phyloP scores from a whole-genome alignment of 2,888 invertebrate genomes.

The Ennomos erosarius region DNA sequence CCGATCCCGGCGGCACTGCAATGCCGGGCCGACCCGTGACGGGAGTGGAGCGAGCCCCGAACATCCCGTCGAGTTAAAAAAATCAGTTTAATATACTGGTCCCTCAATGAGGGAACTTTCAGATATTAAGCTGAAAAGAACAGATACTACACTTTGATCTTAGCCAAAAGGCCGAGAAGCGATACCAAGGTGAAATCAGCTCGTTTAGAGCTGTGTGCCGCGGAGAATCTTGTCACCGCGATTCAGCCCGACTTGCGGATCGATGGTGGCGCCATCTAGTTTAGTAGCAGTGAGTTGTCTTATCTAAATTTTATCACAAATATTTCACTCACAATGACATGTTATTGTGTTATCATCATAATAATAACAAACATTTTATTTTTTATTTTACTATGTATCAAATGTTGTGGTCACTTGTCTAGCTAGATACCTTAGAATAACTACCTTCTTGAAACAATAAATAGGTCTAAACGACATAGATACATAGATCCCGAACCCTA shows the following conservation, averaged over 20 bases:
- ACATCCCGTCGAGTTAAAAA: constrained; percentile 30
- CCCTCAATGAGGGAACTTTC: constrained; percentile 32
- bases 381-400: too few species aligned
- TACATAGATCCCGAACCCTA: too few species aligned
- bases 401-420: too few species aligned
- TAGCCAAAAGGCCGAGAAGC: constrained; percentile 35
- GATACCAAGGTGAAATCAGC: constrained; percentile 2
- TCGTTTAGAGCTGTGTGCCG: neutral
- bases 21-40: constrained; percentile 31
- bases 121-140: constrained; percentile 34
- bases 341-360: too few species aligned
- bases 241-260: constrained; percentile 4
- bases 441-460: too few species aligned
- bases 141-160: constrained; percentile 33
- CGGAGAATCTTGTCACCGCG: constrained; percentile 19
- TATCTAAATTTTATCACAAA: too few species aligned
- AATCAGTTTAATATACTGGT: constrained; percentile 34
- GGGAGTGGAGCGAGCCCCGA: constrained; percentile 29
- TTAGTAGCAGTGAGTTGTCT: neutral
- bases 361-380: too few species aligned
- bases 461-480: too few species aligned
- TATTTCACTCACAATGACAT: too few species aligned
- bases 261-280: constrained; percentile 26
- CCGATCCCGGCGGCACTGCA: constrained; percentile 32
- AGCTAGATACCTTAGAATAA: too few species aligned